phyloP scores from a whole-genome alignment of 2,888 invertebrate genomes.

The Drosophila fungiperda region DNA sequence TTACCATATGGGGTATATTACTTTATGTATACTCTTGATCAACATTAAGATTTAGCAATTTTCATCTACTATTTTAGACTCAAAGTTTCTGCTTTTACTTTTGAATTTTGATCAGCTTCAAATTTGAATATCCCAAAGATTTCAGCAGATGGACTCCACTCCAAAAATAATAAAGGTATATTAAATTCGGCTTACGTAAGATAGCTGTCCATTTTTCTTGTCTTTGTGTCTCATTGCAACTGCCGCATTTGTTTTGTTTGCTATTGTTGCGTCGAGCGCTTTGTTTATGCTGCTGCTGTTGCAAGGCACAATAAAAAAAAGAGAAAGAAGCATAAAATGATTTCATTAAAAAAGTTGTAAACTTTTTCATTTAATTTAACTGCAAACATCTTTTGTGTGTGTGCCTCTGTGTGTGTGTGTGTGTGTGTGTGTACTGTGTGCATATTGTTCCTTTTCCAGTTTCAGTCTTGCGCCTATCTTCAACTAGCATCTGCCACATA shows the following conservation, averaged over 20 bases:
- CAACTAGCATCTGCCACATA: slow-evolving; percentile 38
- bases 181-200: not conserved
- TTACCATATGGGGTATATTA: not conserved
- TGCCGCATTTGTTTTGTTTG: slow-evolving; percentile 67
- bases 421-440: slow-evolving; percentile 6
- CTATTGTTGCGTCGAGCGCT: slow-evolving; percentile 56
- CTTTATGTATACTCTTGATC: no score
- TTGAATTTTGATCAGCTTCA: not conserved
- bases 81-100: not conserved
- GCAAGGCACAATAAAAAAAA: slow-evolving; percentile 3
- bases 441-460: slow-evolving; percentile 28
- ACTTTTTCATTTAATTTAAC: slow-evolving; percentile 81
- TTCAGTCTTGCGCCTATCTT: slow-evolving; percentile 33
- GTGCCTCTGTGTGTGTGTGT: slow-evolving; percentile 12
- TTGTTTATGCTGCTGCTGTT: slow-evolving; percentile 69
- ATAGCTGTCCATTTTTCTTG: not conserved
- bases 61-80: no score
- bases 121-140: not conserved
- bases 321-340: slow-evolving; percentile 72
- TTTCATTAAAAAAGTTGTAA: slow-evolving; percentile 80
- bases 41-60: no score
- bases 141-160: not conserved
- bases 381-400: slow-evolving; percentile 78
- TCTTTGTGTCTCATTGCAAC: slow-evolving; percentile 40
- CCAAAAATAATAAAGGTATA: not conserved